These are phyloP conservation scores for Temnothorax nylanderi DNA, from an alignment of 1,140 invertebrate genomes.

Conservation along the genomic window DNA sequence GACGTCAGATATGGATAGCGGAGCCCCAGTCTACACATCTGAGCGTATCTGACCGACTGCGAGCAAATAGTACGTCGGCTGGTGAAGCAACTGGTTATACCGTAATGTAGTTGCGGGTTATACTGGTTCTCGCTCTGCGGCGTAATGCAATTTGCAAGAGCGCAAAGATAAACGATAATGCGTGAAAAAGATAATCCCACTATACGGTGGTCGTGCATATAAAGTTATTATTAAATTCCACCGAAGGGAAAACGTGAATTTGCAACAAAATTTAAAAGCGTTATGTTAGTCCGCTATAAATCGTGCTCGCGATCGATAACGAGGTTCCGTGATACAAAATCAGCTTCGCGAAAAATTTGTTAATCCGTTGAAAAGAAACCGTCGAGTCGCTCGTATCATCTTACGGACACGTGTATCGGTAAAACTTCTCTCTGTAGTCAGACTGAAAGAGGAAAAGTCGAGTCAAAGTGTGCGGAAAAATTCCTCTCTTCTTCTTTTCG, in stretches of 20 bases:
- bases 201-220: not conserved
- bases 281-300: not conserved
- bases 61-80: conserved; percentile 15
- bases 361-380: not conserved
- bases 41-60: conserved; percentile 3
- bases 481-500: not conserved
- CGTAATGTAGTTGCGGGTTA: conserved; percentile 3
- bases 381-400: not conserved
- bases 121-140: not conserved
- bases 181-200: conserved; percentile 19
- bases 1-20: conserved; percentile 34
- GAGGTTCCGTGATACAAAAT: conserved; percentile 8
- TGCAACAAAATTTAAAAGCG: not conserved
- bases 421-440: conserved; percentile 39
- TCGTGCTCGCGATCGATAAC: not conserved
- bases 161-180: conserved; percentile 37
- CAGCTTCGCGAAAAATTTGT: conserved; percentile 30
- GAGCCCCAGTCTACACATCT: not conserved
- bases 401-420: conserved; percentile 39
- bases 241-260: conserved; percentile 1
- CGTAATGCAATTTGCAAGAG: conserved; percentile 34
- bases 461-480: conserved; percentile 27
- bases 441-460: conserved; percentile 1
- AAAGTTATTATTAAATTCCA: conserved; percentile 58
- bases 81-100: conserved; percentile 41